These are phyloP conservation scores for Drosophila watanabei DNA, from an alignment of 1,140 invertebrate genomes.

Conservation along the genomic window DNA sequence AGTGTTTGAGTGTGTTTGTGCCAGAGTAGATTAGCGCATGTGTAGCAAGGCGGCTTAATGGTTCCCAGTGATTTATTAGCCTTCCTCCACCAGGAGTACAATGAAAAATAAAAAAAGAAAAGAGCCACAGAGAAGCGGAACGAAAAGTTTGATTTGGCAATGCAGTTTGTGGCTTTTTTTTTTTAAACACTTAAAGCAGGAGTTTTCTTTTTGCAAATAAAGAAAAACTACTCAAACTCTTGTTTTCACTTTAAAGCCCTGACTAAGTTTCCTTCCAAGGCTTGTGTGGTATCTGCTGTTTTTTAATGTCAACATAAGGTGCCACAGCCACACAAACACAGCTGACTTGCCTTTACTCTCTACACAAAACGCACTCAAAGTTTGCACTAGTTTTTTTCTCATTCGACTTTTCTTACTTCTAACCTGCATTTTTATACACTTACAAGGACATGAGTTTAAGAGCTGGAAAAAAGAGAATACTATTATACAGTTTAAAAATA, in stretches of 20 bases:
- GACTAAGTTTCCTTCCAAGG: conserved; percentile 18
- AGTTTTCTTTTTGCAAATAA: neutral
- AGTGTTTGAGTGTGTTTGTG: conserved; percentile 28
- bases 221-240: conserved; percentile 27
- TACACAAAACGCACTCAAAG: conserved; percentile 31
- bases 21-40: conserved; percentile 75
- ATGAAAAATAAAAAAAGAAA: conserved; percentile 17
- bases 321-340: conserved; percentile 38
- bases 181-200: neutral
- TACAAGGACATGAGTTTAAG: neutral
- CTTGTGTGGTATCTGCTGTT: conserved; percentile 30
- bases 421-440: conserved; percentile 14
- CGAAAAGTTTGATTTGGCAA: conserved; percentile 29
- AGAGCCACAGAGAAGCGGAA: neutral
- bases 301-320: conserved; percentile 60
- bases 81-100: conserved; percentile 37
- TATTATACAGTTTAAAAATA: too few species aligned
- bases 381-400: conserved; percentile 40
- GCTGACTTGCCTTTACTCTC: conserved; percentile 29
- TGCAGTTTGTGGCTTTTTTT: conserved; percentile 30
- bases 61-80: conserved; percentile 73
- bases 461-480: neutral
- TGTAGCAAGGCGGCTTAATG: conserved; percentile 76
- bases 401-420: neutral
- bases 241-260: conserved; percentile 56